Base-by-base conservation (phyloP, 53 echinoderm and acorn worm species). In the Arbacia lixula region DNA sequence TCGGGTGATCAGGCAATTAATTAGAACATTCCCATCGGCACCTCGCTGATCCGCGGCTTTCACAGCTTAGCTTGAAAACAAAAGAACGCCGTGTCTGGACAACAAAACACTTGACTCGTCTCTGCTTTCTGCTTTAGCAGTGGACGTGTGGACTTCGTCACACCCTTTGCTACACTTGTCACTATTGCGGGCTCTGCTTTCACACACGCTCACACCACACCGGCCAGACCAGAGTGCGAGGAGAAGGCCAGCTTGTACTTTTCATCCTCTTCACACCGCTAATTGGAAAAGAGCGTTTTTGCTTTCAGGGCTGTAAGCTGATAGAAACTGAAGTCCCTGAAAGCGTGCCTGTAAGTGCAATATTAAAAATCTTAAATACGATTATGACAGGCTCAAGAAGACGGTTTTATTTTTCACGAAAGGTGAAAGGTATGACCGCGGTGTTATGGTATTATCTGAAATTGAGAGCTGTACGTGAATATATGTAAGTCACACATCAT, bases 291-390 rank as follows among this genome's bases (percentile, higher is more conserved):
- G 82, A 81, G 31, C 36, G 82, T 28, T 61, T 74, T 56, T 37
- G 60, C 60, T 36, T 77, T 77, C 78, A 29, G 78, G 74, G 74
- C 49, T 55, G 78, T 77, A 77, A 77, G 60, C 78, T 77, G 78
- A 77, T 77, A 77, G 58, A 31, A 50, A 21, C 74, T 9, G 8
- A 30, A 34, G 74, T 19, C 53, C 28, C 74, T 51, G 34, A 6
- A 53, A 50, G 53, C 32, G 28, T 12, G 71, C 29, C 49, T 74
- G 34, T 53, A 74, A 53, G 52, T 31, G 74, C 34, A 53, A 69
- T 69, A 69, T 41, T 69, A 29, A 43, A 29, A 28, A 24, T 69
- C 40, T 69, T 41, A 69, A 69, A 41, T n/a, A 69, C 29, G 43
- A 43, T 69, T 69, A 43, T 41, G 69, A n/a, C 43, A 69, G 40